phyloP scores from a whole-genome alignment of 2,113 vertebrate species.

The Rhinoderma darwinii region DNA sequence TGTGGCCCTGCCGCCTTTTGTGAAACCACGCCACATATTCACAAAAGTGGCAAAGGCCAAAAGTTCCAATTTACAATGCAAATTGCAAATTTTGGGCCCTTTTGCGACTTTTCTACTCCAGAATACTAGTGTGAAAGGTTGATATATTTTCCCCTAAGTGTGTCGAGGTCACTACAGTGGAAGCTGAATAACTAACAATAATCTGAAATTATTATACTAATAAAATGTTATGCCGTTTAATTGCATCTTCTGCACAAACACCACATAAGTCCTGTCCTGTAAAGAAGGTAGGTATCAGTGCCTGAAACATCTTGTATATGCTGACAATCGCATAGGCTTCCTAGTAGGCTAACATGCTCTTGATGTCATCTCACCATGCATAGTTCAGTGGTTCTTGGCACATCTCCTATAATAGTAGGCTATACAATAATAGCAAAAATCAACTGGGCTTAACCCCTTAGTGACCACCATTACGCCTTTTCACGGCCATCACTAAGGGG shows the following conservation, averaged over 20 bases:
- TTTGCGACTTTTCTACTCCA: no score
- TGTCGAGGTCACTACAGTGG: not conserved
- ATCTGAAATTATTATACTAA: not conserved
- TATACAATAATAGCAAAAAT: not conserved
- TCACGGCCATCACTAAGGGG: no score
- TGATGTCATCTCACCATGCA: not conserved
- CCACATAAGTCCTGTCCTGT: not conserved
- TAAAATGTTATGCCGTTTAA: not conserved
- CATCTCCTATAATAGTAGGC: not conserved
- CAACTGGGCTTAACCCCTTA: not conserved
- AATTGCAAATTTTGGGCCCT: no score
- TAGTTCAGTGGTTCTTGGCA: not conserved
- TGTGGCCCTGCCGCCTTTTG: no score
- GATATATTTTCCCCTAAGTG: no score
- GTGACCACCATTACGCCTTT: no score
- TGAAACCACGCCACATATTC: no score
- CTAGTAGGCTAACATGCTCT: not conserved
- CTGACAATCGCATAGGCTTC: not conserved
- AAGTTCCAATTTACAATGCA: no score
- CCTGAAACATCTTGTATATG: not conserved
- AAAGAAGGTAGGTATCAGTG: not conserved
- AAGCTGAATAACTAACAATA: not conserved
- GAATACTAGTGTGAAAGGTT: no score
- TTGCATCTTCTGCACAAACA: not conserved
- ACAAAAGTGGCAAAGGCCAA: no score